Evolutionary conservation across 2,797 vertebrate species (phyloP).

Genomic region (Acrossocheilus fasciatus): DNA sequence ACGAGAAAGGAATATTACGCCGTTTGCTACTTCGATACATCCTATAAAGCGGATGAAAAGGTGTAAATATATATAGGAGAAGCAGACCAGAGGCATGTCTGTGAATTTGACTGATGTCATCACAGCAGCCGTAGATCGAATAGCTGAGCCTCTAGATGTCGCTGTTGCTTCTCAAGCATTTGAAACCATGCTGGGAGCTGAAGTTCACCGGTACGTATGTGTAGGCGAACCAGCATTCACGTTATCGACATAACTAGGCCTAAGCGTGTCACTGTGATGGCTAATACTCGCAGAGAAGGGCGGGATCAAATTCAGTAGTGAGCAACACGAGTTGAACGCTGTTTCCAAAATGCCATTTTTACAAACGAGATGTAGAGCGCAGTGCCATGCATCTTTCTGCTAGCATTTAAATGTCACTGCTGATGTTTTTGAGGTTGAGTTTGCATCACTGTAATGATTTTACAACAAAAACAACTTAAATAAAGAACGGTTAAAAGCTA

Average conservation of each 20-base stretch:
- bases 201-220: slow-evolving; percentile 5
- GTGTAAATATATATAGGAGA: slow-evolving; percentile 55
- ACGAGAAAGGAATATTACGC: slow-evolving; percentile 71
- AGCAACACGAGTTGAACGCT: slow-evolving; percentile 32
- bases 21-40: slow-evolving; percentile 68
- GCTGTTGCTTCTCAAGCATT: slow-evolving; percentile 61
- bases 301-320: background rate
- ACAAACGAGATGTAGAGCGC: slow-evolving; percentile 38
- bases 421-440: slow-evolving; percentile 38
- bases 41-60: slow-evolving; percentile 67
- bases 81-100: slow-evolving; percentile 21
- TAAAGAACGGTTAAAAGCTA: background rate
- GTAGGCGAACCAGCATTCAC: slow-evolving; percentile 34
- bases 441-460: slow-evolving; percentile 34
- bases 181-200: slow-evolving; percentile 54
- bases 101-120: slow-evolving; percentile 29
- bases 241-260: slow-evolving; percentile 24
- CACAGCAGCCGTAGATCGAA: slow-evolving; percentile 22
- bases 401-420: slow-evolving; percentile 51
- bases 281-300: background rate
- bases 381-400: slow-evolving; percentile 19
- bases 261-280: slow-evolving; percentile 38
- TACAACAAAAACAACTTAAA: slow-evolving; percentile 7
- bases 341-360: slow-evolving; percentile 53
- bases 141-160: slow-evolving; percentile 60